Evolutionary conservation across 2,113 vertebrate species (phyloP).

Genomic region (Gulo gulo): DNA sequence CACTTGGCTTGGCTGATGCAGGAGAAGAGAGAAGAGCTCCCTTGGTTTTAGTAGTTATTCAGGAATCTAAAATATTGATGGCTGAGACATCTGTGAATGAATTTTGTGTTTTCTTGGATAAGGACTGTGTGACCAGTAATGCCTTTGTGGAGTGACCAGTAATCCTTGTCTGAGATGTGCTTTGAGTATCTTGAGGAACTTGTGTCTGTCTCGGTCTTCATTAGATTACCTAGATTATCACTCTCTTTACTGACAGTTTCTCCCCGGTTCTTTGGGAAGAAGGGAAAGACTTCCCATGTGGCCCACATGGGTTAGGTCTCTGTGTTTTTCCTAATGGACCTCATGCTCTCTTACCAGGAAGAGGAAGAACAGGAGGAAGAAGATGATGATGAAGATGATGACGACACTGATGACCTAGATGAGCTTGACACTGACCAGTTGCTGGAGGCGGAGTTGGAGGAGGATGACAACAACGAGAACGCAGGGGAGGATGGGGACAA

Average conservation of each 20-base stretch:
- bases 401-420: conserved; percentile 93
- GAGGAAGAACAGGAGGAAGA: conserved; percentile 95
- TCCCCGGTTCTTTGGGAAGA: background rate
- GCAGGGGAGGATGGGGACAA: conserved; percentile 92
- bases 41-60: background rate
- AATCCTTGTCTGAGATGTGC: background rate
- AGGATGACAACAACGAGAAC: conserved; percentile 93
- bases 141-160: background rate
- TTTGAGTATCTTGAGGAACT: background rate
- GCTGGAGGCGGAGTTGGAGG: conserved; percentile 91
- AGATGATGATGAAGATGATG: conserved; percentile 94
- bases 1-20: background rate
- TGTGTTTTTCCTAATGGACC: background rate
- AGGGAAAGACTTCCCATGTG: background rate
- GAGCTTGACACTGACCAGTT: conserved; percentile 94
- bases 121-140: background rate
- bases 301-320: background rate
- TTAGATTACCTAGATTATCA: background rate
- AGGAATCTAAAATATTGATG: background rate
- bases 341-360: conserved; percentile 82
- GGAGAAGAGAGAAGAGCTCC: background rate
- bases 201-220: background rate
- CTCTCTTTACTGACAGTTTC: background rate
- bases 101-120: background rate
- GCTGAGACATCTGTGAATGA: background rate